Percentiles rank a stretch among this genome's conserved stretches.
phyloP scores from a whole-genome alignment of 2,113 vertebrate genomes.

The Narcine bancroftii region DNA sequence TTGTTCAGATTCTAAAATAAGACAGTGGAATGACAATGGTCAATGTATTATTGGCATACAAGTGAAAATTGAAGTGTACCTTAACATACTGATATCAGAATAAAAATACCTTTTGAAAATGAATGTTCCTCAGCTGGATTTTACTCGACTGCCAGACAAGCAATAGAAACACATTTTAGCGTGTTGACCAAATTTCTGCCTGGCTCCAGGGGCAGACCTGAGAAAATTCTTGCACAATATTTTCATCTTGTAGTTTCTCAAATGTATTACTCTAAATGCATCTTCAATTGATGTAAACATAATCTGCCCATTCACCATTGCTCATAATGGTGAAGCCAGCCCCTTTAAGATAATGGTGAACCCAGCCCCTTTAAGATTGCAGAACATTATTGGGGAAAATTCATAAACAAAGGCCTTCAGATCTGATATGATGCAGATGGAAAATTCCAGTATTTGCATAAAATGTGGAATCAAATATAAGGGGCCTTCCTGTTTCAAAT shows the following conservation, averaged over 20 bases:
- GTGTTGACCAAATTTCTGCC: neutral
- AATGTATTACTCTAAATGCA: neutral
- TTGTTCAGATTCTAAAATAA: neutral
- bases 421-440: neutral
- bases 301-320: neutral
- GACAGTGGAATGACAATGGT: neutral
- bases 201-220: neutral
- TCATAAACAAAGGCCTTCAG: neutral
- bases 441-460: neutral
- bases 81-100: neutral
- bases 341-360: neutral
- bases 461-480: neutral
- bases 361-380: neutral
- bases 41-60: neutral
- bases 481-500: conserved; percentile 17
- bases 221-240: neutral
- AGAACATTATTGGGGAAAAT: neutral
- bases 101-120: neutral
- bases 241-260: neutral
- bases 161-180: neutral
- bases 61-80: neutral
- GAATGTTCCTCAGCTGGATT: neutral
- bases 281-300: neutral
- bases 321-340: too few species aligned
- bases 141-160: neutral